phyloP scores from a whole-genome alignment of 2,797 vertebrate species.

The Perdix hodgsoniae region DNA sequence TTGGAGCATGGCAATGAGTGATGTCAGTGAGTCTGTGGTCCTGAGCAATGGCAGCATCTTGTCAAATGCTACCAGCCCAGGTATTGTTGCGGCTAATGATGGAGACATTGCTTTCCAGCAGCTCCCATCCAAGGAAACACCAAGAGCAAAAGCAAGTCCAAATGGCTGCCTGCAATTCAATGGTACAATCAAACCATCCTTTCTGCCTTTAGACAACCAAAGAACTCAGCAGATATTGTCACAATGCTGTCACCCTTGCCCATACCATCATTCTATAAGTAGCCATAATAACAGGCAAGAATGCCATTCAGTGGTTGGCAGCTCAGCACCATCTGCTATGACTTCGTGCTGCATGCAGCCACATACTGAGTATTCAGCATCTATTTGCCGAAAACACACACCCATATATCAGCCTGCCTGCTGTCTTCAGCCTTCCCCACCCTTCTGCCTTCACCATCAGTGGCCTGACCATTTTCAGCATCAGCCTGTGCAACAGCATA shows the following conservation, averaged over 20 bases:
- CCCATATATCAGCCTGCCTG: slow-evolving; percentile 82
- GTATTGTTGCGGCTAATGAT: slow-evolving; percentile 37
- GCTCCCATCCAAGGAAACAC: slow-evolving; percentile 64
- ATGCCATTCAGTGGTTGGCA: slow-evolving; percentile 76
- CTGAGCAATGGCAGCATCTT: slow-evolving; percentile 83
- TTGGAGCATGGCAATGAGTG: slow-evolving; percentile 88
- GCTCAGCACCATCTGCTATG: slow-evolving; percentile 66
- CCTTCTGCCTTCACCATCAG: slow-evolving; percentile 87
- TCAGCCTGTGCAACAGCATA: slow-evolving; percentile 82
- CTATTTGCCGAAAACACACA: slow-evolving; percentile 82
- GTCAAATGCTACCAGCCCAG: slow-evolving; percentile 57
- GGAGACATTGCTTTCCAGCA: slow-evolving; percentile 58
- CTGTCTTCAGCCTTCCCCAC: slow-evolving; percentile 85
- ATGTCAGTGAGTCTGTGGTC: slow-evolving; percentile 78
- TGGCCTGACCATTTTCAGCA: slow-evolving; percentile 94
- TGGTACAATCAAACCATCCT: slow-evolving; percentile 81
- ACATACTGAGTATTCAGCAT: slow-evolving; percentile 77
- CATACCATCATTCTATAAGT: slow-evolving; percentile 84
- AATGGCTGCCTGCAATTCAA: slow-evolving; percentile 88
- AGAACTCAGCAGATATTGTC: slow-evolving; percentile 78
- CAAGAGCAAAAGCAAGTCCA: slow-evolving; percentile 77
- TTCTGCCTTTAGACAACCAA: slow-evolving; percentile 83
- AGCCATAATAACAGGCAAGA: slow-evolving; percentile 85
- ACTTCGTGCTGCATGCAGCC: slow-evolving; percentile 78
- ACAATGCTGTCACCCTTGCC: slow-evolving; percentile 87